These are phyloP conservation scores for Pachyramphus minor DNA, from an alignment of 2,113 vertebrate genomes.

Conservation along the genomic window DNA sequence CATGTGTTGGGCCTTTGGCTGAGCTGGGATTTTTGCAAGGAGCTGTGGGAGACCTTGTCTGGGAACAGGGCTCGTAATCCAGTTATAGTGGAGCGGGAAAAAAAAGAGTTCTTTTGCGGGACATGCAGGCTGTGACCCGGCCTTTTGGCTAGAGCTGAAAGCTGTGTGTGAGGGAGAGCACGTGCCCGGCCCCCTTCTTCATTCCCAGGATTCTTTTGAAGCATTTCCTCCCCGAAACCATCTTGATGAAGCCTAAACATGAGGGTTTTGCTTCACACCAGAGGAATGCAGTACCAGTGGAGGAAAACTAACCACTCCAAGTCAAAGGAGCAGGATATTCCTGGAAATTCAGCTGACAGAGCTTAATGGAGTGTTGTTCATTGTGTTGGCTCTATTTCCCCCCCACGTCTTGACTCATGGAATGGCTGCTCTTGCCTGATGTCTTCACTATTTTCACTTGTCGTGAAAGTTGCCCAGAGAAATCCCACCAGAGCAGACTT, in stretches of 20 bases:
- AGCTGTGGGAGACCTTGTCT: not conserved
- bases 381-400: not conserved
- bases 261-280: not conserved
- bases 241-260: not conserved
- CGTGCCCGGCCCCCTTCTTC: not conserved
- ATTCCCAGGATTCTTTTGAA: slow-evolving; percentile 12
- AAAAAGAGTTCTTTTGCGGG: not conserved
- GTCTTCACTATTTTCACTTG: not conserved
- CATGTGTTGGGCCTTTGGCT: not conserved
- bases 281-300: not conserved
- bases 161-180: not conserved
- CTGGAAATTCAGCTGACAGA: not conserved
- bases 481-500: not conserved
- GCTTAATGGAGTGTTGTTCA: not conserved
- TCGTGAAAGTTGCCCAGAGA: not conserved
- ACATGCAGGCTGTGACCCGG: not conserved
- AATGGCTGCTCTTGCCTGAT: not conserved
- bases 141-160: not conserved
- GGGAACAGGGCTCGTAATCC: not conserved
- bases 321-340: not conserved
- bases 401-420: not conserved
- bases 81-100: not conserved
- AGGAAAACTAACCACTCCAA: not conserved
- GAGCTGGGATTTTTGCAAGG: not conserved
- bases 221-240: not conserved